phyloP scores from a whole-genome alignment of 92 coral and sea anemone genomes.

The Metridium senile region DNA sequence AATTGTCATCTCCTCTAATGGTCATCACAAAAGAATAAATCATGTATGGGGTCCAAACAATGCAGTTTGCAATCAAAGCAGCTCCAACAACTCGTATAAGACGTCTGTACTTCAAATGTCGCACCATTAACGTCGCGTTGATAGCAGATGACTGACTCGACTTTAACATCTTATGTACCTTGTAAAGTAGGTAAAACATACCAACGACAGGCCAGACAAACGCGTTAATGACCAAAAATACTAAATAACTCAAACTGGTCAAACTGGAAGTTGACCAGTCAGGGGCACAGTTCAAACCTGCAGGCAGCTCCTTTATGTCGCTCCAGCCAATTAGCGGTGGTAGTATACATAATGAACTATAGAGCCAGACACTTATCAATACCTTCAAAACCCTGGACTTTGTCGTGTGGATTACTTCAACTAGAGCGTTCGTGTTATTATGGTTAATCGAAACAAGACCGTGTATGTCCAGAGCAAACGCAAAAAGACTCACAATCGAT shows the following conservation, averaged over 20 bases:
- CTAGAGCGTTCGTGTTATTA: background rate
- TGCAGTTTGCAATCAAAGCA: slow-evolving; percentile 5
- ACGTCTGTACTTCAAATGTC: background rate
- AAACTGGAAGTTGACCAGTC: background rate
- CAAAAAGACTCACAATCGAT: background rate
- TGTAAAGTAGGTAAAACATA: background rate
- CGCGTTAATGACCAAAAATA: background rate
- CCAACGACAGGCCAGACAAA: slow-evolving; percentile 8
- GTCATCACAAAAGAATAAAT: background rate
- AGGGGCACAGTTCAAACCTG: background rate
- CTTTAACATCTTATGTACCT: background rate
- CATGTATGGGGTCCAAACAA: slow-evolving; percentile 10
- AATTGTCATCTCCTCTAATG: background rate
- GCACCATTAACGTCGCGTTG: background rate
- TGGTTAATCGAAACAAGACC: background rate
- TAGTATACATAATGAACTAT: background rate
- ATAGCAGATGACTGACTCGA: background rate
- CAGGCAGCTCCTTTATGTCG: background rate
- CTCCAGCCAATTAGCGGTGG: slow-evolving; percentile 24
- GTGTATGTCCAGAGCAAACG: background rate
- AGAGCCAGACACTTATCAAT: background rate
- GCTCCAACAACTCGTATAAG: background rate
- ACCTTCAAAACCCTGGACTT: background rate
- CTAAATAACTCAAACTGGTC: background rate
- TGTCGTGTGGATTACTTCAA: background rate